Base-by-base conservation (phyloP, 2,888 invertebrate genomes). In the Cephus pulcher region DNA sequence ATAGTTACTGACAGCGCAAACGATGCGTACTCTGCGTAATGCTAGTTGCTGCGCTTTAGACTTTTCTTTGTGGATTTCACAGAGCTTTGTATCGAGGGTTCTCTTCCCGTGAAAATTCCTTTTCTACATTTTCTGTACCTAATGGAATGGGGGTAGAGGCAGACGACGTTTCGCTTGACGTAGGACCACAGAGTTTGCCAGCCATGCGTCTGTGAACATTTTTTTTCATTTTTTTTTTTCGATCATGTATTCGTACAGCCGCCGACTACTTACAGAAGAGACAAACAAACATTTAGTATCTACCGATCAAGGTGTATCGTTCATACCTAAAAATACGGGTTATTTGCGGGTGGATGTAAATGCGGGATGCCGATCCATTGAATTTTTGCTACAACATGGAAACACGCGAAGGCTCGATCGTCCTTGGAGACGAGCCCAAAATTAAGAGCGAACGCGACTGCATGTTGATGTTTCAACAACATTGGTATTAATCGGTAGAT, bases 161-260 rank as follows among this genome's bases (percentile, higher is more conserved):
- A 91, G 91, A 84, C 91, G 91, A 89, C 91, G 91, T 86, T 91
- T 91, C 86, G 90, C 90, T 91, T 91, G 91, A 89, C 91, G 91
- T 85, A 91, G 91, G 89, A 91, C 90, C 90, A 91, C 89, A 85
- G 91, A 91, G 90, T 91, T 91, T 89, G 91, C 91, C 91, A 91
- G 91, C 91, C 91, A 91, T 90, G 91, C 91, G 91, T 91, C 91
- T 91, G 91, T 91, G 91, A 91, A 91, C 91, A 91, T 90, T 90
- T 89, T 80, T 84, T 89, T 86, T 90, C 89, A 89, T 80, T 84
- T 89, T 86, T 88, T 37, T 35, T 40, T 90, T 90, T 88, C 89
- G 84, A 86, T 88, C 87, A 89, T 70, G 70, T 30, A 30, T 33
- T 70, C 30, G 12, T 33, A 33, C 6, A 40, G 15, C 40, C 15